Evolutionary conservation across 2,113 vertebrate genomes (phyloP).

Genomic region (Clarias batrachus): DNA sequence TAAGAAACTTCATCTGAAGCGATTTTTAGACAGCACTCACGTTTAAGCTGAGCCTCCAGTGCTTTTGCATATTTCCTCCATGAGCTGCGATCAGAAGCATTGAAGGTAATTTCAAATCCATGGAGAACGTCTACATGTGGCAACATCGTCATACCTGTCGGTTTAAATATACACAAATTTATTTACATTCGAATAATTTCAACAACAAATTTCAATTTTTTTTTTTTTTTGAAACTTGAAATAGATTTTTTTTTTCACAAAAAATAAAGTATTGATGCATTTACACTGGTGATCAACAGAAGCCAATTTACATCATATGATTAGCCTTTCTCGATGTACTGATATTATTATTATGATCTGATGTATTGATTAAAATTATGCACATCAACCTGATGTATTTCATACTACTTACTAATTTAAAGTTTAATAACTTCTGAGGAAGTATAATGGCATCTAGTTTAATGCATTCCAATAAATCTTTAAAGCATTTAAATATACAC

Average conservation of each 20-base stretch:
- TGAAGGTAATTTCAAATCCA: slow-evolving; percentile 85
- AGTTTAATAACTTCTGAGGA: not conserved
- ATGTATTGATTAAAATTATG: not conserved
- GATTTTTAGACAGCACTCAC: slow-evolving; percentile 71
- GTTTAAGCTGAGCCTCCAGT: slow-evolving; percentile 83
- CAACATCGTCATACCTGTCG: slow-evolving; percentile 91
- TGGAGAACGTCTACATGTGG: slow-evolving; percentile 73
- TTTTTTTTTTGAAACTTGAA: not conserved
- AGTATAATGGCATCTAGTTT: not conserved
- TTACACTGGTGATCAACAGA: not conserved
- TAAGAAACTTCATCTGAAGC: not conserved
- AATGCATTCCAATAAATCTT: not conserved
- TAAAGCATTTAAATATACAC: not conserved
- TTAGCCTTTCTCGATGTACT: not conserved
- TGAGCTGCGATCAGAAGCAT: slow-evolving; percentile 79
- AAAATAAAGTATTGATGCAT: not conserved
- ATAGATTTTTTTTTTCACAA: not conserved
- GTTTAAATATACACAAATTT: slow-evolving; percentile 56
- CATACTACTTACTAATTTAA: not conserved
- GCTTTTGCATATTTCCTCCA: slow-evolving; percentile 85
- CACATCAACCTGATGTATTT: not conserved
- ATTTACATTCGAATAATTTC: not conserved
- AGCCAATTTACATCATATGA: not conserved
- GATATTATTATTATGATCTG: not conserved
- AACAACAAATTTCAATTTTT: not conserved